Evolutionary conservation across 2,113 vertebrate species (phyloP).

Genomic region (Cyanoramphus novaezelandiae): DNA sequence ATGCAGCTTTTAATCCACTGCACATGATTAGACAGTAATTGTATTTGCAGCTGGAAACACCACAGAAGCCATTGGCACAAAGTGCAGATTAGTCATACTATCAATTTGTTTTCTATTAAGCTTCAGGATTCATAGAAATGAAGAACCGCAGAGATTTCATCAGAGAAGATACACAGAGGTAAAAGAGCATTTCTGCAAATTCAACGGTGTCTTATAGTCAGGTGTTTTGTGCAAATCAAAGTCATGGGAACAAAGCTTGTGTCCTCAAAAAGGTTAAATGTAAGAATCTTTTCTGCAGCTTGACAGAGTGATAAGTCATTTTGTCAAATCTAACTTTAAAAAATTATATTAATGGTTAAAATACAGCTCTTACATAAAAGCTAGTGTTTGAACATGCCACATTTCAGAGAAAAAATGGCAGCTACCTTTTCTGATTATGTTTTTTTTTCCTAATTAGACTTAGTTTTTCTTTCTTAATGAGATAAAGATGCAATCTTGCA

Average conservation of each 20-base stretch:
- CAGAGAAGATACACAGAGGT: background rate
- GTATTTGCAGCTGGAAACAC: background rate
- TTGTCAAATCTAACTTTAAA: background rate
- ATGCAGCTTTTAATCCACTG: background rate
- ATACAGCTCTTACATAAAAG: background rate
- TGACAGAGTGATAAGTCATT: background rate
- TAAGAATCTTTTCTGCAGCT: background rate
- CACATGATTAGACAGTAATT: background rate
- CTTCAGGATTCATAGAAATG: constrained; percentile 5
- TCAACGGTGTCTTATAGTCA: background rate
- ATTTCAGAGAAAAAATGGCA: background rate
- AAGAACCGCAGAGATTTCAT: background rate
- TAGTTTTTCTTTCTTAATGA: constrained; percentile 12
- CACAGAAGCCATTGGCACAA: background rate
- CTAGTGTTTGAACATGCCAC: background rate
- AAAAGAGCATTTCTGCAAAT: background rate
- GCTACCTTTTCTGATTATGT: background rate
- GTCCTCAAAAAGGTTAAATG: background rate
- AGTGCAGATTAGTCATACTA: background rate
- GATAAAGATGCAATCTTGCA: background rate
- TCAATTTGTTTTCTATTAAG: constrained; percentile 22
- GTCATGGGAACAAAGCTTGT: background rate
- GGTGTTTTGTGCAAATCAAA: background rate
- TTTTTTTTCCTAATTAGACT: background rate
- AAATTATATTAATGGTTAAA: background rate